Base-by-base conservation (phyloP, 2,888 invertebrate genomes). In the Caenorhabditis zanzibari region DNA sequence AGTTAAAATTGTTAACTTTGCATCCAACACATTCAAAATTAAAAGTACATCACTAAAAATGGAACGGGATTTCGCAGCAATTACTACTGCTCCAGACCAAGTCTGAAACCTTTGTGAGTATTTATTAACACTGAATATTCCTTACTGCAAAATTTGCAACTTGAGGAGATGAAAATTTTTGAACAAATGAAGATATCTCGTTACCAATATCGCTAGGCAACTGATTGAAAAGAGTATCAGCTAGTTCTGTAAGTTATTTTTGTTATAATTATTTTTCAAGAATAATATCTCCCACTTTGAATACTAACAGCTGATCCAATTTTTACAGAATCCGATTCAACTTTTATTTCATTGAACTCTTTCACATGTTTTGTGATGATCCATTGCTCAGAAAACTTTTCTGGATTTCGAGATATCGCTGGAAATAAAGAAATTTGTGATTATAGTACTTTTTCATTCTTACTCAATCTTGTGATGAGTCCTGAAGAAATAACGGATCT, bases 251-350 rank as follows among this genome's bases (percentile, higher is more conserved):
- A 54, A 44, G 19, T 3, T 6, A n/a, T 19, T 0, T 63, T 44
- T 44, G 14, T 19, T 7, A 5, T 19, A 10, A 19, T n/a, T 19
- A n/a, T 7, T 49, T 47, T 38, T n/a, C n/a, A n/a, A n/a, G n/a
- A n/a, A 32, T 12, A 38, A 38, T 7, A n/a, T 2, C 47, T 2
- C 19, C 5, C 6, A 74, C 74, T 41, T 35, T 84, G 72, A 41
- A 80, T 79, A 22, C 14, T 35, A 0, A 71, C 28, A 22, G 81
- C 94, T 1, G 96, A 95, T 0, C 97, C 97, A 85, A 97, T 93
- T 88, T 93, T 93, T 4, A 97, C 92, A 0, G 95, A 95, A 49
- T 93, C 91, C 0, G 94, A 93, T 14, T 68, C 79, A 35, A 94
- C 93, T 16, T 93, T 92, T 74, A 96, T 94, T 81, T 93, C 92